Base-by-base conservation (phyloP, 2,113 vertebrate species). In the Psettodes erumei region DNA sequence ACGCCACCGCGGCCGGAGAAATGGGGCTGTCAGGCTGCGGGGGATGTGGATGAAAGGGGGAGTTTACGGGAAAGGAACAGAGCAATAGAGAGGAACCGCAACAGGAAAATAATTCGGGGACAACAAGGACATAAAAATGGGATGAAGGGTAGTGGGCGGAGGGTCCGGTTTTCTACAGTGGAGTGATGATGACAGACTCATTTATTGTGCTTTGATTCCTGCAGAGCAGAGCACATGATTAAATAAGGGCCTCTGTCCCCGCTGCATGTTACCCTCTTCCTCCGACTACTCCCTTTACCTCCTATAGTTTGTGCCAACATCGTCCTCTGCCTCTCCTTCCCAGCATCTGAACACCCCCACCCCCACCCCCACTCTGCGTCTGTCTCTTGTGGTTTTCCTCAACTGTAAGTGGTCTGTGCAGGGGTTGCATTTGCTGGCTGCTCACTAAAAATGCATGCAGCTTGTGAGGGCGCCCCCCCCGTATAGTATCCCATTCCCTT, bases 131-230 rank as follows among this genome's bases (percentile, higher is more conserved):
- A 64, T 50, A 21, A 73, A 32, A 71, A 25, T 53, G 42, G 55
- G 16, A 53, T 55, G 53, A 59, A 12, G 23, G 47, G 21, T 27
- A 58, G 55, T 2, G 1, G 48, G 67, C 33, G 47, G 42, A 33
- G 37, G 32, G 35, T 67, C 23, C 33, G 35, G 37, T 73, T 63
- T n/a, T 84, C 30, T 8, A 25, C 50, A 64, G 54, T 37, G 51
- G 48, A 64, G n/a, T 69, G 55, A 80, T 54, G 69, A 79, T 77
- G 33, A 79, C 33, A 50, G n/a, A 37, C 51, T 76, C 69, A 48
- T 83, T 61, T 69, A 37, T 30, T 74, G 27, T 43, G 58, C 75
- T 74, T 55, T 60, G 54, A 76, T n/a, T 68, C 51, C 83, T 47
- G 35, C 42, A 42, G 70, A 67, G 69, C 12, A 28, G 19, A 43